Conservation (phyloP, 2,113 vertebrate species). For the Campylomormyrus tamandua region DNA sequence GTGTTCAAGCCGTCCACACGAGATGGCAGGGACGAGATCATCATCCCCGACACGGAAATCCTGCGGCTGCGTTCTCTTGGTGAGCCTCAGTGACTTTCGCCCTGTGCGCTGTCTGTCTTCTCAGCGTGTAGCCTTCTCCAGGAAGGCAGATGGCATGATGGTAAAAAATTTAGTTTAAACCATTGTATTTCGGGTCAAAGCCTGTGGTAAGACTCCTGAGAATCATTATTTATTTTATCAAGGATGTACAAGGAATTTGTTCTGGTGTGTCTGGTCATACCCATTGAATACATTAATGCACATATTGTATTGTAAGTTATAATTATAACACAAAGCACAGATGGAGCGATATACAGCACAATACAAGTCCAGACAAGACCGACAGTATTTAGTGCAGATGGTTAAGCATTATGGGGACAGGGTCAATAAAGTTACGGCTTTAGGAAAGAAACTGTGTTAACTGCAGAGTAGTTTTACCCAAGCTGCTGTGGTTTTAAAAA, state of each 20-base stretch:
- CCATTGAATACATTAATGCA: background rate
- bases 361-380: background rate
- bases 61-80: conserved; percentile 51
- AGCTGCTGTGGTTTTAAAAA: background rate
- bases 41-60: conserved; percentile 58
- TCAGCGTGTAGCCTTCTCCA: background rate
- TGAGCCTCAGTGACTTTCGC: conserved; percentile 31
- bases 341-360: background rate
- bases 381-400: background rate
- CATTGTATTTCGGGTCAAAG: background rate
- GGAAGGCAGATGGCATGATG: background rate
- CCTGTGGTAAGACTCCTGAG: background rate
- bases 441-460: background rate
- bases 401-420: background rate
- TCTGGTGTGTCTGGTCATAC: background rate
- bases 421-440: background rate
- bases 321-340: background rate
- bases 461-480: background rate
- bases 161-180: background rate
- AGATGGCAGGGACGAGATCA: conserved; percentile 47
- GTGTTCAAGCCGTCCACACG: conserved; percentile 53
- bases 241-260: background rate
- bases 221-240: background rate
- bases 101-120: background rate
- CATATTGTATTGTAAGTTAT: background rate